Conservation (phyloP, 2,888 invertebrate genomes). For the Melanotus villosus region DNA sequence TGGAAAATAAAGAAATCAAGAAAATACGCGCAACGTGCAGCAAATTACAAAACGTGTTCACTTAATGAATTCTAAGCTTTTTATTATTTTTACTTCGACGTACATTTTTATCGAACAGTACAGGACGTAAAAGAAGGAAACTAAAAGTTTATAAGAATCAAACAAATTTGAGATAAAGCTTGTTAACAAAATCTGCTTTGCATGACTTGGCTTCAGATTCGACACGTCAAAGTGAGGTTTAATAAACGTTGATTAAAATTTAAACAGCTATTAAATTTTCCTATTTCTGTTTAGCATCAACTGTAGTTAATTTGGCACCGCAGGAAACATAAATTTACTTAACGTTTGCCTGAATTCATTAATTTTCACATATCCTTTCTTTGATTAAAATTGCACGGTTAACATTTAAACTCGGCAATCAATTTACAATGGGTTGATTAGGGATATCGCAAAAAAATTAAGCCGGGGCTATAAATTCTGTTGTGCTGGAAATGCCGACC, state of each 20-base stretch:
- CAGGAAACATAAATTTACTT: neutral
- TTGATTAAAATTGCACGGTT: neutral
- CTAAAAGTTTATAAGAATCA: too few relatives aligned
- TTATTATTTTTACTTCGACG: too few relatives aligned
- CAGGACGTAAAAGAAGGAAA: too few relatives aligned
- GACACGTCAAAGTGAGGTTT: neutral
- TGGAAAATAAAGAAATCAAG: too few relatives aligned
- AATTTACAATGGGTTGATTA: neutral
- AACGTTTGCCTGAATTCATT: neutral
- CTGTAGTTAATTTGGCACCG: neutral
- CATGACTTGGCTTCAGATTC: neutral
- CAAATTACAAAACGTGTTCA: too few relatives aligned
- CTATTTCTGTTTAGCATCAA: neutral
- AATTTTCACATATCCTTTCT: neutral
- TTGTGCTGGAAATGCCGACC: neutral
- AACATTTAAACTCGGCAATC: neutral
- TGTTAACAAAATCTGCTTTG: constrained; percentile 3
- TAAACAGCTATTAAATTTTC: constrained; percentile 14
- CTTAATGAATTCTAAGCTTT: too few relatives aligned
- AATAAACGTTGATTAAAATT: constrained; percentile 16
- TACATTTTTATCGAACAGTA: too few relatives aligned
- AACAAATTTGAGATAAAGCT: too few relatives aligned
- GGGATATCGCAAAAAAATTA: neutral
- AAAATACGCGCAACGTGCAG: too few relatives aligned
- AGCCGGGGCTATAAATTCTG: neutral